Evolutionary conservation across 2,888 invertebrate species (phyloP).

Genomic region (Amphipoea oculea): DNA sequence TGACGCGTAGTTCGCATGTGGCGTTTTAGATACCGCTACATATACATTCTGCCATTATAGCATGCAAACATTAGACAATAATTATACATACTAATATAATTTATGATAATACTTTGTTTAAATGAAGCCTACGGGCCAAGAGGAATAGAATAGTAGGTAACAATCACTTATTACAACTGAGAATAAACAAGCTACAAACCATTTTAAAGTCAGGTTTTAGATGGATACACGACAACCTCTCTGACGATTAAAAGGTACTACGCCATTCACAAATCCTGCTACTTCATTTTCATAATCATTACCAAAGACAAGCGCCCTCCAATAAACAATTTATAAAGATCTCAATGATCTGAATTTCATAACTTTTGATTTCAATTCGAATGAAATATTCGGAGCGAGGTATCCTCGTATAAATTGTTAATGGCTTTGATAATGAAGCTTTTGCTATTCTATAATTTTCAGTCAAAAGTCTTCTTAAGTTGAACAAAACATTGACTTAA

Average conservation of each 20-base stretch:
- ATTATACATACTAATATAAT: too few relatives aligned
- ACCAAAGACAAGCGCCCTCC: neutral
- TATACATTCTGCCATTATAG: too few relatives aligned
- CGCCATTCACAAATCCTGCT: neutral
- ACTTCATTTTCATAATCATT: conserved; percentile 19
- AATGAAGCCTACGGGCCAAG: too few relatives aligned
- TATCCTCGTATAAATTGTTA: conserved; percentile 44
- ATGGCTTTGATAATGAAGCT: conserved; percentile 53
- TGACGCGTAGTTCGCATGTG: too few relatives aligned
- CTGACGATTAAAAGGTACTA: neutral
- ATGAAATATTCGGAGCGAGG: conserved; percentile 41
- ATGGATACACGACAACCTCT: neutral
- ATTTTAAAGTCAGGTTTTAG: neutral
- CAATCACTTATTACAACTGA: too few relatives aligned
- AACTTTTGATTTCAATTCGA: conserved; percentile 34
- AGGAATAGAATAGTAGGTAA: neutral
- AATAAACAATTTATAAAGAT: conserved; percentile 49
- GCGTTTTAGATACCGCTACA: too few relatives aligned
- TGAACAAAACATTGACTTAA: conserved; percentile 30
- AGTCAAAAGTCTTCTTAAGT: conserved; percentile 18
- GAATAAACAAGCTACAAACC: neutral
- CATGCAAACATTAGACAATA: too few relatives aligned
- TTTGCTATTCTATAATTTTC: conserved; percentile 48
- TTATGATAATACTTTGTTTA: too few relatives aligned
- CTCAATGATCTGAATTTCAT: conserved; percentile 48